Evolutionary conservation across 2,888 invertebrate species (phyloP).

Genomic region (Macaria notata): DNA sequence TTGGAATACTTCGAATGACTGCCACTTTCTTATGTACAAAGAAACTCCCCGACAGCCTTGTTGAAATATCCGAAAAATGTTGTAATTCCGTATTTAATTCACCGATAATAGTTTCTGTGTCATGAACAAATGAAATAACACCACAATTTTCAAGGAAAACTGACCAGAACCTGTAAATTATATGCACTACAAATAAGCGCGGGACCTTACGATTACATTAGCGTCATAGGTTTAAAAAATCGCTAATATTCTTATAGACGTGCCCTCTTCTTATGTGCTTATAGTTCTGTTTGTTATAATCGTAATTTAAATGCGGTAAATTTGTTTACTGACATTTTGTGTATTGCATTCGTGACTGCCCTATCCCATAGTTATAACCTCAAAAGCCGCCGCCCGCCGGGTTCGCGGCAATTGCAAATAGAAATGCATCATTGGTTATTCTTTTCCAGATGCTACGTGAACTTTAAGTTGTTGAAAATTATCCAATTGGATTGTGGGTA

Average conservation of each 20-base stretch:
- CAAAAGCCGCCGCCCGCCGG: slow-evolving; percentile 67
- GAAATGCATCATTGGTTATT: slow-evolving; percentile 4
- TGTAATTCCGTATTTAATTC: slow-evolving; percentile 1
- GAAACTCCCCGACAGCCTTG: slow-evolving; percentile 23
- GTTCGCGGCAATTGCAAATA: slow-evolving; percentile 36
- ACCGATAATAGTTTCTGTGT: neutral
- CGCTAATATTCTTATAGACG: slow-evolving; percentile 7
- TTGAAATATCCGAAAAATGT: slow-evolving; percentile 11
- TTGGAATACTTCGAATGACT: slow-evolving; percentile 5
- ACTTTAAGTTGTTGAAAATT: slow-evolving; percentile 37
- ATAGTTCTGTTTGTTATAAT: too few species aligned
- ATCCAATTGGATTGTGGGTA: slow-evolving; percentile 50
- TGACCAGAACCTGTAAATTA: neutral
- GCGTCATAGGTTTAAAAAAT: slow-evolving; percentile 53
- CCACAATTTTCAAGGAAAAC: slow-evolving; percentile 5
- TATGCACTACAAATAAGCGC: slow-evolving; percentile 60
- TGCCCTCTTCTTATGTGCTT: too few species aligned
- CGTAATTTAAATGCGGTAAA: too few species aligned
- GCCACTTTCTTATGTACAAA: slow-evolving; percentile 16
- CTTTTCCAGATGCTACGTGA: slow-evolving; percentile 59
- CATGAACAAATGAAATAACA: neutral
- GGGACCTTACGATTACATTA: slow-evolving; percentile 59
- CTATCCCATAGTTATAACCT: slow-evolving; percentile 60
- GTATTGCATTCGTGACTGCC: neutral
- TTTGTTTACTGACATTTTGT: neutral